Evolutionary conservation across 2,113 vertebrate genomes (phyloP).

Genomic region (Podarcis raffonei): DNA sequence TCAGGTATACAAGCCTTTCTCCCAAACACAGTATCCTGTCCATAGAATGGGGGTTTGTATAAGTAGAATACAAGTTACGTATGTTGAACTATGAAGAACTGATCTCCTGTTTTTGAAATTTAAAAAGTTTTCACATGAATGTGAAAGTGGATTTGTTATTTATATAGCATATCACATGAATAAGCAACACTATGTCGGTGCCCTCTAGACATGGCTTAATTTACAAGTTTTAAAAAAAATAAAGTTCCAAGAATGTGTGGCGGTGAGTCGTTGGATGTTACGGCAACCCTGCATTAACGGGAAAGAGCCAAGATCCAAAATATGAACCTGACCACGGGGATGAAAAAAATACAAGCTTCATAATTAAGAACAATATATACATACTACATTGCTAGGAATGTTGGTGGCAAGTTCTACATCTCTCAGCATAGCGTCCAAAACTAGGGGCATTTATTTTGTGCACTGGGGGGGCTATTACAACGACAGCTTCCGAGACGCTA

Average conservation of each 20-base stretch:
- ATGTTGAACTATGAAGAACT: neutral
- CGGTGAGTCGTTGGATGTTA: neutral
- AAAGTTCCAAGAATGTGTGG: neutral
- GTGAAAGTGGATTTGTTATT: neutral
- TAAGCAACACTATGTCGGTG: neutral
- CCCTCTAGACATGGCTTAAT: neutral
- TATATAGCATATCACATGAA: neutral
- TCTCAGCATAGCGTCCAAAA: neutral
- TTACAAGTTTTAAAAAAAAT: neutral
- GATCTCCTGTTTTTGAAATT: neutral
- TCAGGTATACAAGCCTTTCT: neutral
- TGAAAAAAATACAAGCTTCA: neutral
- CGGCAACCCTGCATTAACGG: neutral
- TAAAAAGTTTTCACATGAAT: neutral
- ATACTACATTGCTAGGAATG: neutral
- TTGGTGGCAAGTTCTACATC: neutral
- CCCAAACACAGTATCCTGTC: neutral
- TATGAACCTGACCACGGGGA: neutral
- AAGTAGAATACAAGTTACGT: neutral
- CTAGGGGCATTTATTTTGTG: neutral
- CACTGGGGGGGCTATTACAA: neutral
- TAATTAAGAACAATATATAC: neutral
- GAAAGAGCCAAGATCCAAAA: neutral
- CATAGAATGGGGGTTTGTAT: neutral
- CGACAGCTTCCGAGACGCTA: neutral